Base-by-base conservation (phyloP, 1,140 invertebrate genomes). In the Parasteatoda tepidariorum region DNA sequence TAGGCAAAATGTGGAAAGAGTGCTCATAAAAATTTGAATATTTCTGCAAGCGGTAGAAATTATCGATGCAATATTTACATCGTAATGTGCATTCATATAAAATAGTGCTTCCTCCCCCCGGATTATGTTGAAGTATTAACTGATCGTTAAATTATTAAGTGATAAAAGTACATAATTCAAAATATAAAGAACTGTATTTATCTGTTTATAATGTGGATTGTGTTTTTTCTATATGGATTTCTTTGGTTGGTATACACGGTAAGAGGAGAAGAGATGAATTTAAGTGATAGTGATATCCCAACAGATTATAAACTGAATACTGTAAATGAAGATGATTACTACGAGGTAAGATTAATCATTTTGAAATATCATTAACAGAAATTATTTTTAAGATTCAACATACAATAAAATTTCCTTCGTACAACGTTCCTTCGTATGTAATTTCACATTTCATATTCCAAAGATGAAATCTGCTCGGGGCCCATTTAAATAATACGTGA, bases 241-340 rank as follows among this genome's bases (percentile, higher is more conserved):
- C 15, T 67, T 57, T 68, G 76, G 30, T 34, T 48, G 28, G 33
- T 68, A 15, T 68, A 31, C 31, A 34, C 64, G 22, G 30, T 31
- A 26, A 30, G 34, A 18, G 38, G 18, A 18, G 3, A 54, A 15
- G 62, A 34, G 5, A 30, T 59, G 3, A 54, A 68, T n/a, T 13
- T 48, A 68, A 79, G 9, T 22, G 28, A 22, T 9, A 59, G 57
- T 38, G 76, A 67, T 24, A 28, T 24, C 13, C 26, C 48, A 6
- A 79, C 76, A 28, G 76, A 79, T 59, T 79, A 79, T 68, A 26
- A 68, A 2, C 67, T 68, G 18, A 79, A 79, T 26, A 68, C 28
- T 26, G 76, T 79, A 3, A 59, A 68, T 55, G 64, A 79, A 38
- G 76, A 79, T 9, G 41, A 33, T 38, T 61, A 75, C 28, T n/a